Base-by-base conservation (phyloP, 2,797 vertebrate species). In the Lutjanus campechanus region DNA sequence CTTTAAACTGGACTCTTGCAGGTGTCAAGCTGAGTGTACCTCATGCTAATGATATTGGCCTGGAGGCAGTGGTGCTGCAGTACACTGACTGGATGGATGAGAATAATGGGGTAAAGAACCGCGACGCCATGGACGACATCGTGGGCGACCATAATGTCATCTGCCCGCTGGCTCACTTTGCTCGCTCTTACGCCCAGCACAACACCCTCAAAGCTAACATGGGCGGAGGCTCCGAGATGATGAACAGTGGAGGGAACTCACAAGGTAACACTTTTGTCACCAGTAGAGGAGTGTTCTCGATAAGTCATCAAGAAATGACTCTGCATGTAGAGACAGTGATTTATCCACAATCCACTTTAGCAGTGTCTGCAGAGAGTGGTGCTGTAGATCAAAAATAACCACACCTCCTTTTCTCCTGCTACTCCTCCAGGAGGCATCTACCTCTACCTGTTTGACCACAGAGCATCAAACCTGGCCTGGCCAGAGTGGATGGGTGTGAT, bases 401-500 rank as follows among this genome's bases (percentile, higher is more conserved):
- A 2, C 12, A 19, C 0, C 0, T 46, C 29, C 20, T 59, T 40
- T 55, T 56, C 12, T 78, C 7, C 10, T 47, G n/a, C 46, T 55
- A 11, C 16, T 75, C 46, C 36, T 76, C 7, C 76, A 96, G 95
- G 89, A 56, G 92, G 85, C 0, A 87, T 98, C 13, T 98, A 95
- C 79, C 93, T 97, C 20, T 99, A 98, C 83, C 76, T 97, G 68
- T 99, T 99, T 8, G 97, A 99, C 72, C 98, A 99, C 79, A 95
- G 96, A 2, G 97, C 98, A 0, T 98, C 98, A 71, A 98, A 97
- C 58, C 76, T 99, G 71, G 93, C 91, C 49, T 99, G 97, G 97
- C 98, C 98, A 0, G 95, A 95, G 47, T 99, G 98, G 98, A 99
- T 99, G 98, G 98, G 98, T 0, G 97, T 99, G n/a, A 97, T 98